Evolutionary conservation across 2,888 invertebrate genomes (phyloP), one percentile per base, ranked within the genome.

Genomic region (Tachina grossa): DNA sequence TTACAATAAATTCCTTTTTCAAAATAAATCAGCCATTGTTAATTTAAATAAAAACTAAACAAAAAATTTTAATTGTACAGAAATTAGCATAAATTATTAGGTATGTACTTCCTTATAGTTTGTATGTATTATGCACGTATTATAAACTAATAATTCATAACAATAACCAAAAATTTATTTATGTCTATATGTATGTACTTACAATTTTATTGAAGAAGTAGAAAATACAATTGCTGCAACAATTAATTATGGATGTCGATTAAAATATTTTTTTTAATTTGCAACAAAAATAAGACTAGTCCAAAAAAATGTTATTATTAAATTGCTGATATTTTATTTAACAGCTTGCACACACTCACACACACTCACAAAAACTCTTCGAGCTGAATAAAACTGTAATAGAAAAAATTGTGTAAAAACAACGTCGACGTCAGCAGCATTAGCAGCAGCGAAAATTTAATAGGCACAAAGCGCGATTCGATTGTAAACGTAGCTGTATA

Each of bases 321-420:
- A 89, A 88, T 89, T 88, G 87, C 85, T 87, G 88, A 87, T 89
- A 89, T 88, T 89, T 87, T 83, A 87, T 87, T 88, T 89, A 88
- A 82, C 86, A 83, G 68, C 71, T 87, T 82, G 51, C 65, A 75
- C 71, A 55, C 75, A n/a, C 45, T 57, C 76, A 72, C 65, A 75
- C 71, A 55, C 75, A 13, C 45, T 57, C 76, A 72, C 31, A 31
- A 6, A 31, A 74, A 76, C 81, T 69, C 66, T 53, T 59, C 2
- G 49, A 53, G 9, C 68, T 39, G 43, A 66, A 39, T 57, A 79
- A 77, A 77, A 81, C 47, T 74, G 49, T 41, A 66, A 77, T 72
- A 66, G 55, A 63, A 75, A 74, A 80, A 49, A 41, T 63, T 45
- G 19, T 61, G 61, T 59, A 59, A 79, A 49, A 63, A 77, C 57